phyloP scores from a whole-genome alignment of 23 tunicate genomes.

The Aplidium turbinatum region DNA sequence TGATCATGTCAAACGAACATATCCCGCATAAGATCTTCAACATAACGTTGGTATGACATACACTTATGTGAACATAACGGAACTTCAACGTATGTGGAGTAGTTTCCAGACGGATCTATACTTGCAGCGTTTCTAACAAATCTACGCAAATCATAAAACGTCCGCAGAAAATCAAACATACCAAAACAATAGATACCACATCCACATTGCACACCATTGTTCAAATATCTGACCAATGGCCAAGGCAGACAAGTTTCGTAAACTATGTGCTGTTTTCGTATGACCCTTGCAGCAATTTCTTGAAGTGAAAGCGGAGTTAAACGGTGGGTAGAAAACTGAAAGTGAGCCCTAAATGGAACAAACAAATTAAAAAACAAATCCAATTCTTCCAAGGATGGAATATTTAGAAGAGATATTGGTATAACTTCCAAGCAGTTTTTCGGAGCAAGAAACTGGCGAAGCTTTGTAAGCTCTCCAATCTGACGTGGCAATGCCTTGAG shows the following conservation, averaged over 20 bases:
- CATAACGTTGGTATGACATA: too few species aligned
- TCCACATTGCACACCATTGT: constrained; percentile 21
- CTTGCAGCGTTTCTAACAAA: too few species aligned
- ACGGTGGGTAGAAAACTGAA: background rate
- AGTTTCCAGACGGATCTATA: too few species aligned
- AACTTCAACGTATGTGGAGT: too few species aligned
- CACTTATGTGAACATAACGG: too few species aligned
- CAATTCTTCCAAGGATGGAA: constrained; percentile 7
- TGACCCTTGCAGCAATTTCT: constrained; percentile 33
- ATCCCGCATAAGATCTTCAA: too few species aligned
- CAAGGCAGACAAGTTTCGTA: constrained; percentile 27
- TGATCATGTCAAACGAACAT: too few species aligned
- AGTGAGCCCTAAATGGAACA: background rate
- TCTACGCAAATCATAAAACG: background rate
- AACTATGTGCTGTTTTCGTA: constrained; percentile 11
- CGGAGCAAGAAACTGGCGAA: constrained; percentile 37
- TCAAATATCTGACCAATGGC: constrained; percentile 27
- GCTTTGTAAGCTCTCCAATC: constrained; percentile 40
- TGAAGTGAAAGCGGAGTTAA: constrained; percentile 14
- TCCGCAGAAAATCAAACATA: background rate
- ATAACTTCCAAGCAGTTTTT: constrained; percentile 29
- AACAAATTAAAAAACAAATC: constrained; percentile 40
- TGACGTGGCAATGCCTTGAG: constrained; percentile 41
- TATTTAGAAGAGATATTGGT: constrained; percentile 26
- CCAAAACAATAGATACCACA: constrained; percentile 42